These are phyloP conservation scores for Excalfactoria chinensis DNA, from an alignment of 2,113 vertebrate genomes.

Conservation along the genomic window DNA sequence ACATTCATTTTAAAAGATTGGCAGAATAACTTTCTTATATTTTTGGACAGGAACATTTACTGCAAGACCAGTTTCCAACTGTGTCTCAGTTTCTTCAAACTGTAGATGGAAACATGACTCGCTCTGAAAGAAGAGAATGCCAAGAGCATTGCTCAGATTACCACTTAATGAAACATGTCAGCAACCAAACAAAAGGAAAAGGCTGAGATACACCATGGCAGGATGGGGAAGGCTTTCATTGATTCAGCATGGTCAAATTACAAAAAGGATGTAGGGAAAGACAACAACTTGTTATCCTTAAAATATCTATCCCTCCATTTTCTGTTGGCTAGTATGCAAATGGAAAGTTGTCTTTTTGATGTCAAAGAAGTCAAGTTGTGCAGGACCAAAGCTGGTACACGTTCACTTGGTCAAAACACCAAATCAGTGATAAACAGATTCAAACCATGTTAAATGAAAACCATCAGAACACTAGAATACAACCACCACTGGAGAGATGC, in stretches of 20 bases:
- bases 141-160: not conserved
- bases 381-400: not conserved
- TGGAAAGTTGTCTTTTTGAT: not conserved
- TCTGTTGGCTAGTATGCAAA: not conserved
- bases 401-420: not conserved
- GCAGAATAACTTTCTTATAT: not conserved
- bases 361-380: not conserved
- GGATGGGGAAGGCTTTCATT: not conserved
- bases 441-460: not conserved
- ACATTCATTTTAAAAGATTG: not conserved
- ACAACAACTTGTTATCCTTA: not conserved
- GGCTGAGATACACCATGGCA: not conserved
- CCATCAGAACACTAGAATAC: accelerated
- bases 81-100: not conserved
- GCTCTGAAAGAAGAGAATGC: not conserved
- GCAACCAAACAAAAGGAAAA: not conserved
- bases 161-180: accelerated
- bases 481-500: not conserved
- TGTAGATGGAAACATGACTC: not conserved
- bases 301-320: not conserved
- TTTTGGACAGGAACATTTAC: not conserved
- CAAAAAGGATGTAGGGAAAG: not conserved
- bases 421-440: not conserved
- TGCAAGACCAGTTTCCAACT: not conserved
- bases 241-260: not conserved